Base-by-base conservation (phyloP, 1,140 invertebrate species). In the Calycopis cecrops region DNA sequence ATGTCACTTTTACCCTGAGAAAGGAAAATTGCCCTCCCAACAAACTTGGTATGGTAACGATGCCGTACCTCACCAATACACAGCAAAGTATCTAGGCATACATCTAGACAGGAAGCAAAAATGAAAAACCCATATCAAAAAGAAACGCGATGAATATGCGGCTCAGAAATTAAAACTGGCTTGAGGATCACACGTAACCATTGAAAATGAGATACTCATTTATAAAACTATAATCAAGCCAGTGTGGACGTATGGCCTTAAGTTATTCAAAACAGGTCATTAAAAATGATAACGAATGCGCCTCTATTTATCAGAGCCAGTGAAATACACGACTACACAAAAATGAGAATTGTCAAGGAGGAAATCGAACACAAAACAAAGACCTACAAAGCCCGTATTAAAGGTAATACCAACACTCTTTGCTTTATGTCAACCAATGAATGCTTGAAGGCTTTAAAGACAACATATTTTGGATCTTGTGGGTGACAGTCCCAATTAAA, bases 1-100 rank as follows among this genome's bases (percentile, higher is more conserved):
- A 65, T 28, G 48, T 52, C 4, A 63, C 57, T 3, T 65, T 61
- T 35, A 57, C 53, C 1, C 53, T 62, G 2, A 55, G 48, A 35
- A 50, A 40, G 14, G 48, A 35, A 50, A 40, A 16, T 4, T 61
- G 59, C 12, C 35, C 48, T 11, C 35, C 40, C 4, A 55, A 62
- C 0, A 37, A 16, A 0, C 42, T 65, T 1, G 28, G 18, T 10
- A 35, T 1, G 28, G 18, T 10, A 35, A 38, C 4, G 35, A 17
- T 9, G 14, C 28, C 35, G 48, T 66, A 16, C 50, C 60, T n/a
- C 58, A 60, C 4, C n/a, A 16, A 17, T 17, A 59, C 33, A 17
- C 21, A 9, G 59, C 54, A 0, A 61, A 48, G 34, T 65, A 53
- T 4, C 35, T 53, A 7, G 38, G 35, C 11, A 17, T 53, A 10